Conservation (phyloP, 2,797 vertebrate genomes). For the Knipowitschia caucasica region DNA sequence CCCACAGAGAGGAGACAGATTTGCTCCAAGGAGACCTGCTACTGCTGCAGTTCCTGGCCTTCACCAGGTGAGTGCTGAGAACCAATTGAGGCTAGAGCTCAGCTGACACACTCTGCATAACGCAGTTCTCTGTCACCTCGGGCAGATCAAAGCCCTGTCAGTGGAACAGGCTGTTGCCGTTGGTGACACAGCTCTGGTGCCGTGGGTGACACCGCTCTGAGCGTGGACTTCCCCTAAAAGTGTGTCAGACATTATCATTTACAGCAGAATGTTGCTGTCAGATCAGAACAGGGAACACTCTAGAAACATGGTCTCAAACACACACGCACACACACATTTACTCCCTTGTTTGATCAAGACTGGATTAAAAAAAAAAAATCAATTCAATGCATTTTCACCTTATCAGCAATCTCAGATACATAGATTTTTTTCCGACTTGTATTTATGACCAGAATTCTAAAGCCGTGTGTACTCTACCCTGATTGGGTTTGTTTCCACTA, state of each 20-base stretch:
- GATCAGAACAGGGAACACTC: neutral
- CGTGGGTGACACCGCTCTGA: slow-evolving; percentile 4
- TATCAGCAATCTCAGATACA: too few species aligned
- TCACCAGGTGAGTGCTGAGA: slow-evolving; percentile 79
- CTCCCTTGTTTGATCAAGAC: too few species aligned
- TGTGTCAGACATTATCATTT: neutral
- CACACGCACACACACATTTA: too few species aligned
- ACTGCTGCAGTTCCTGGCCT: slow-evolving; percentile 88
- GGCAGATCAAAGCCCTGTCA: neutral
- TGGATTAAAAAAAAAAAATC: too few species aligned
- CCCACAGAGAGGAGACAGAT: slow-evolving; percentile 82
- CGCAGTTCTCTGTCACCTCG: neutral
- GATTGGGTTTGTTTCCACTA: too few species aligned
- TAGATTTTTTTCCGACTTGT: too few species aligned
- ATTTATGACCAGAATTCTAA: too few species aligned
- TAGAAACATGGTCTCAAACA: too few species aligned
- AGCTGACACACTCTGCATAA: too few species aligned
- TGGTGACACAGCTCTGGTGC: neutral
- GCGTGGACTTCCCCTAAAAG: neutral
- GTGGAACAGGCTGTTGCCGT: slow-evolving; percentile 7
- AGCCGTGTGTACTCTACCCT: too few species aligned
- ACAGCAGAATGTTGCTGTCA: slow-evolving; percentile 1
- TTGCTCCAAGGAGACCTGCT: slow-evolving; percentile 84
- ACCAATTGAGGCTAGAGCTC: neutral
- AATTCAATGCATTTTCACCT: too few species aligned